phyloP scores from a whole-genome alignment of 2,797 vertebrate genomes.

The Champsocephalus esox region DNA sequence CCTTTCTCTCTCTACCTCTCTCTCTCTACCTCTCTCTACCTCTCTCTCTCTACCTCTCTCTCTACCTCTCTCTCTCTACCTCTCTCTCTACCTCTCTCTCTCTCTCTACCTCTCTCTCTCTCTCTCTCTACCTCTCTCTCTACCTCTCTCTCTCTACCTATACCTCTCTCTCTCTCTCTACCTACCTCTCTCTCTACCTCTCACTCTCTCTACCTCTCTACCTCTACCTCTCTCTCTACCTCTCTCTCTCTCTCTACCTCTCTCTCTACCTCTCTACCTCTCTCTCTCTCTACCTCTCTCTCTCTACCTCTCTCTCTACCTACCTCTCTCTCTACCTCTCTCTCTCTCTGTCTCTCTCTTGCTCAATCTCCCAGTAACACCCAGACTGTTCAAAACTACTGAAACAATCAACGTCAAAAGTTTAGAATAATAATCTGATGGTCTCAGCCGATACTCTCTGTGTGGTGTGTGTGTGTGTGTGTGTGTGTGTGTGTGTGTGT shows the following conservation, averaged over 20 bases:
- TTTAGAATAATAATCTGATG: conserved; percentile 79
- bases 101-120: no score
- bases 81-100: no score
- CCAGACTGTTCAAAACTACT: conserved; percentile 65
- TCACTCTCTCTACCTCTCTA: conserved; percentile 10
- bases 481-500: conserved; percentile 25
- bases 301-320: conserved; percentile 27
- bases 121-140: neutral
- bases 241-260: conserved; percentile 20
- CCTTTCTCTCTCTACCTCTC: conserved; percentile 22
- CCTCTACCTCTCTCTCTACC: conserved; percentile 30
- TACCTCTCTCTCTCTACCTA: neutral
- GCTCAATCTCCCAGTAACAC: conserved; percentile 27
- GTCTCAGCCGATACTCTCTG: conserved; percentile 57
- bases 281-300: conserved; percentile 52
- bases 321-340: neutral
- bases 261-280: conserved; percentile 19
- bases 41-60: conserved; percentile 26
- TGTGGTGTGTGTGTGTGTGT: conserved; percentile 30
- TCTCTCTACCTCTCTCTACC: conserved; percentile 43
- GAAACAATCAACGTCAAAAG: conserved; percentile 76
- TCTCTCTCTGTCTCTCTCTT: neutral
- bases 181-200: conserved; percentile 45
- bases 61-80: conserved; percentile 22
- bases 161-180: neutral